phyloP scores from a whole-genome alignment of 2,113 vertebrate species.

The Panthera leo region DNA sequence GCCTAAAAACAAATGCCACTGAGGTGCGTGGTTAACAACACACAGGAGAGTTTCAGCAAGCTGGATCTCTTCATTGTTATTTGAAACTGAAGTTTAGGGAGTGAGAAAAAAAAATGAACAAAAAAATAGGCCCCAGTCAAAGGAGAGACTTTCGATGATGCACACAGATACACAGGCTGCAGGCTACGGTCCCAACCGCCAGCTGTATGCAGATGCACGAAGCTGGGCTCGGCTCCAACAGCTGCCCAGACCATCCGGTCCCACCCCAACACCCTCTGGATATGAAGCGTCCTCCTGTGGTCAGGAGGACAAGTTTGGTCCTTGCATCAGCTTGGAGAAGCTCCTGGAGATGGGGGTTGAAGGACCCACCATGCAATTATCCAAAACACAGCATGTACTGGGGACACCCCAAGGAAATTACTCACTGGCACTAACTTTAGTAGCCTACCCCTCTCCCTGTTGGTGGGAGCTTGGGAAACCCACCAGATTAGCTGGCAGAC shows the following conservation, averaged over 20 bases:
- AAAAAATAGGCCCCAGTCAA: background rate
- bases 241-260: no score
- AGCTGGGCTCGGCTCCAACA: background rate
- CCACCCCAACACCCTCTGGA: background rate
- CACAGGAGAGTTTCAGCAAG: background rate
- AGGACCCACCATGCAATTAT: background rate
- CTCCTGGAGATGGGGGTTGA: background rate
- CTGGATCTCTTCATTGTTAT: background rate
- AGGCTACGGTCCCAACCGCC: no score
- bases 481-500: background rate
- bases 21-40: accelerated
- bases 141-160: background rate
- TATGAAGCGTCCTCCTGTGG: background rate
- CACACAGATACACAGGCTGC: background rate
- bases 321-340: background rate
- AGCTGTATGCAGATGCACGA: accelerated
- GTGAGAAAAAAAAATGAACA: background rate
- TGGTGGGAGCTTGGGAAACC: background rate
- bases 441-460: background rate
- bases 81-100: background rate
- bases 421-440: background rate
- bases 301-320: background rate
- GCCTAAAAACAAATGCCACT: background rate
- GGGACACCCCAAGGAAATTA: background rate
- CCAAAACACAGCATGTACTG: background rate